A percentile compares a stretch with the other conserved stretches of the same genome.
Conservation (phyloP, 2,797 vertebrate species). For the Takifugu rubripes region DNA sequence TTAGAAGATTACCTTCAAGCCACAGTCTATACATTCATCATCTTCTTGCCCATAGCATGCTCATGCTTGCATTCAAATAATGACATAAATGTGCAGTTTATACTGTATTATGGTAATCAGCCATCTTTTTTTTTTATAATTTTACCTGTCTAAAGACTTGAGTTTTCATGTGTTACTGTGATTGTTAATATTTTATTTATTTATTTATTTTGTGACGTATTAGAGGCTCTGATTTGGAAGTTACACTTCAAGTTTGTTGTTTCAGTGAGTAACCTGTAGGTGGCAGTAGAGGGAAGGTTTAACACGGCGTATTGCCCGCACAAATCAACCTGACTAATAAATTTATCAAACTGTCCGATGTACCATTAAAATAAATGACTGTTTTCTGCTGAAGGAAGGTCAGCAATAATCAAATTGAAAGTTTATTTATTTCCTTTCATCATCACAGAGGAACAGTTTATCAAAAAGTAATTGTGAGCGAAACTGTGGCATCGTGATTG, state of each 20-base stretch:
- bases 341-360: conserved; percentile 7
- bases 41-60: too few relatives aligned
- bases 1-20: too few relatives aligned
- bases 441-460: conserved; percentile 7
- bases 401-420: neutral
- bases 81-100: too few relatives aligned
- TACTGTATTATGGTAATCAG: too few relatives aligned
- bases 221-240: neutral
- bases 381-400: neutral
- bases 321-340: conserved; percentile 14
- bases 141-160: too few relatives aligned
- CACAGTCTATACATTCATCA: too few relatives aligned
- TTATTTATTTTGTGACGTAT: neutral
- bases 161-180: too few relatives aligned
- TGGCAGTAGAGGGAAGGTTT: conserved; percentile 49
- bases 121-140: too few relatives aligned
- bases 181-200: neutral
- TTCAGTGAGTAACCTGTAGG: conserved; percentile 36
- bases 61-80: too few relatives aligned
- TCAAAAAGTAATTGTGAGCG: conserved; percentile 1
- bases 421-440: neutral
- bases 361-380: neutral
- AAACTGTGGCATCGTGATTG: conserved; percentile 2
- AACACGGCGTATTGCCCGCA: neutral
- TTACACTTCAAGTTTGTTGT: conserved; percentile 13